A percentile compares a stretch with the other conserved stretches of the same genome.
phyloP scores from a whole-genome alignment of 2,888 invertebrate species.

The Chaetogeoica ovagalla region DNA sequence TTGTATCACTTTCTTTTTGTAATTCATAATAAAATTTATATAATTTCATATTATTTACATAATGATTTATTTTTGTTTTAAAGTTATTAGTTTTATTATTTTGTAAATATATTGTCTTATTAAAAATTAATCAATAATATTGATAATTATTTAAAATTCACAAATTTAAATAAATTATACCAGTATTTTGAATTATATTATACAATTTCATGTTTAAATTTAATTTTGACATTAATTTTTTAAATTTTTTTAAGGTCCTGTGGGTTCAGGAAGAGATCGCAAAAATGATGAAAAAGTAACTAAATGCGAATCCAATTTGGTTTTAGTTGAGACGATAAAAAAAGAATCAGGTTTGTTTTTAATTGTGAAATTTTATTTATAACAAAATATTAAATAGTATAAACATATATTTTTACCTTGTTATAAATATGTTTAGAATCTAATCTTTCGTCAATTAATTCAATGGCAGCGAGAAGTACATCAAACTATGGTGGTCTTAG shows the following conservation, averaged over 20 bases:
- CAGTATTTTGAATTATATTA: neutral
- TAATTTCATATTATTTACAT: too few relatives aligned
- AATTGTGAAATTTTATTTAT: neutral
- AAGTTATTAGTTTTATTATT: too few relatives aligned
- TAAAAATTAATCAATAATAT: too few relatives aligned
- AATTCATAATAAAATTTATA: too few relatives aligned
- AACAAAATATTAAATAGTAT: neutral
- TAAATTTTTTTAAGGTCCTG: slow-evolving; percentile 33
- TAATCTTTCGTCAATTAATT: slow-evolving; percentile 16
- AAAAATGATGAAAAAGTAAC: slow-evolving; percentile 33
- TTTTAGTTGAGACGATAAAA: slow-evolving; percentile 18
- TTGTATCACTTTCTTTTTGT: too few relatives aligned
- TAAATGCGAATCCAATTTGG: slow-evolving; percentile 16
- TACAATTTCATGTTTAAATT: neutral
- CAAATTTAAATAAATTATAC: neutral
- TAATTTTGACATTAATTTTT: neutral
- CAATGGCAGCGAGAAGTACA: neutral
- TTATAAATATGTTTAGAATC: slow-evolving; percentile 16
- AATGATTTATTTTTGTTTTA: too few relatives aligned
- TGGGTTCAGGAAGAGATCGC: slow-evolving; percentile 49
- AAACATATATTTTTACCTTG: neutral
- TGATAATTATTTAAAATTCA: neutral
- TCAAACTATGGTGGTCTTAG: slow-evolving; percentile 1
- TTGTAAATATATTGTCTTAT: too few relatives aligned
- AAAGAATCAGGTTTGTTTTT: slow-evolving; percentile 24